Evolutionary conservation across 35 echinoderm and acorn worm genomes (phyloP).

Genomic region (Chiridota heheva): DNA sequence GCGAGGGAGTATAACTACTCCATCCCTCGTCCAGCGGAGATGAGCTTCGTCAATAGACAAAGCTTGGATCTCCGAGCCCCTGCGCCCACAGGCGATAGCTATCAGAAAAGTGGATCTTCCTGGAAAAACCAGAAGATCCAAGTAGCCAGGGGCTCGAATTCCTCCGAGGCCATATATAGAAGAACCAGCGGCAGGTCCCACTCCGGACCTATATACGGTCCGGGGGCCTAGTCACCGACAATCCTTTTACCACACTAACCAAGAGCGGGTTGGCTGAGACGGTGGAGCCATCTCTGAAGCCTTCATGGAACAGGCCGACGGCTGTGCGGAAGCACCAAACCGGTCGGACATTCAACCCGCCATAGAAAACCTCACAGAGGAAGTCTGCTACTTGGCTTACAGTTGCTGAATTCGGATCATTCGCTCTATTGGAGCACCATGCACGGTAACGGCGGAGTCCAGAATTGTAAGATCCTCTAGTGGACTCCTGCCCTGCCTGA

Average conservation of each 20-base stretch:
- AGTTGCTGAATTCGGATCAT: constrained; percentile 42
- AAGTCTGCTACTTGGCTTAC: constrained; percentile 46
- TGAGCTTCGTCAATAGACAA: background rate
- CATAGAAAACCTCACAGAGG: background rate
- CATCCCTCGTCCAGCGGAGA: constrained; percentile 2
- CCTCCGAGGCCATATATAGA: background rate
- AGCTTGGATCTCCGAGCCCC: constrained; percentile 3
- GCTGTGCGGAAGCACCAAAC: constrained; percentile 37
- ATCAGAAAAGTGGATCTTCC: constrained; percentile 23
- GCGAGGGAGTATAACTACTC: constrained; percentile 7
- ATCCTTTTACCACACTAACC: too few relatives aligned
- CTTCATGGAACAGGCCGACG: constrained; percentile 19
- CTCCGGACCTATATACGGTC: background rate
- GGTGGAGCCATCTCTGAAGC: constrained; percentile 11
- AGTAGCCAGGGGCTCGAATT: constrained; percentile 14
- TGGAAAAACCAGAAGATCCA: background rate
- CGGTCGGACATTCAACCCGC: background rate
- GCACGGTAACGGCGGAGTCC: constrained; percentile 13
- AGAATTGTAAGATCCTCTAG: constrained; percentile 23
- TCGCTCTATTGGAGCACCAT: constrained; percentile 21
- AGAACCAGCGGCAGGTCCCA: constrained; percentile 15
- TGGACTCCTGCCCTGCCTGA: background rate
- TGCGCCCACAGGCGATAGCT: constrained; percentile 20
- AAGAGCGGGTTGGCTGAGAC: too few relatives aligned
- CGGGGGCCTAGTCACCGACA: constrained; percentile 10